These are phyloP conservation scores for Atlantisia rogersi DNA, from an alignment of 2,113 vertebrate genomes.

Conservation along the genomic window DNA sequence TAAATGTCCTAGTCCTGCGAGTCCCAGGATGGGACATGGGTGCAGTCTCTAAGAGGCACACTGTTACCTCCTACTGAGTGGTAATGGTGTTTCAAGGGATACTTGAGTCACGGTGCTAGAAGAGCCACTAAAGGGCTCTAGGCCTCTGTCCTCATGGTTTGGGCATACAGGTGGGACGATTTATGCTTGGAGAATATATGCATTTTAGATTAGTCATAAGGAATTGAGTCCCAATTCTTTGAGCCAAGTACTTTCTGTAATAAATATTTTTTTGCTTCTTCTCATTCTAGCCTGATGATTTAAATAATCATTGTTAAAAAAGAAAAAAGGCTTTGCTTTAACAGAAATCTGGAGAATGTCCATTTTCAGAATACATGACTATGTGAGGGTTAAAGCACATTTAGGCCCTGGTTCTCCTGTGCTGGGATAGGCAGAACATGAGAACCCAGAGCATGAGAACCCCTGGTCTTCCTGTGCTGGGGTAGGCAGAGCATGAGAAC, in stretches of 20 bases:
- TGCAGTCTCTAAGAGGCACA: rapidly evolving
- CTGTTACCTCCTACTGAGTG: not conserved
- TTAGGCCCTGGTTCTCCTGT: not conserved
- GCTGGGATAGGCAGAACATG: not conserved
- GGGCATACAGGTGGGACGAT: not conserved
- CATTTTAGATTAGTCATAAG: not conserved
- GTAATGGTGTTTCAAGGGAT: rapidly evolving
- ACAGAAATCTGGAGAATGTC: not conserved
- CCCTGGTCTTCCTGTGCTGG: not conserved
- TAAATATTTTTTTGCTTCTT: not conserved
- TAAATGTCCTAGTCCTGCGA: not conserved
- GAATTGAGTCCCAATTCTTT: not conserved
- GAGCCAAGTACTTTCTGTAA: not conserved
- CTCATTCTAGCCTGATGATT: not conserved
- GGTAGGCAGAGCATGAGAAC: not conserved
- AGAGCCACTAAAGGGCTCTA: not conserved
- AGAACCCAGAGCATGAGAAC: not conserved
- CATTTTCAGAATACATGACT: not conserved
- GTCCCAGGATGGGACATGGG: rapidly evolving
- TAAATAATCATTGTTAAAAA: not conserved
- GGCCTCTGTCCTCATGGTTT: not conserved
- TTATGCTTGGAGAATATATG: not conserved
- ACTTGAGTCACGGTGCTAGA: not conserved
- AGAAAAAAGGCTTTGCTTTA: not conserved
- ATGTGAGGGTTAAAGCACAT: not conserved